Evolutionary conservation across 2,113 vertebrate species (phyloP), one percentile per base, ranked within the genome.

Genomic region (Athene noctua): DNA sequence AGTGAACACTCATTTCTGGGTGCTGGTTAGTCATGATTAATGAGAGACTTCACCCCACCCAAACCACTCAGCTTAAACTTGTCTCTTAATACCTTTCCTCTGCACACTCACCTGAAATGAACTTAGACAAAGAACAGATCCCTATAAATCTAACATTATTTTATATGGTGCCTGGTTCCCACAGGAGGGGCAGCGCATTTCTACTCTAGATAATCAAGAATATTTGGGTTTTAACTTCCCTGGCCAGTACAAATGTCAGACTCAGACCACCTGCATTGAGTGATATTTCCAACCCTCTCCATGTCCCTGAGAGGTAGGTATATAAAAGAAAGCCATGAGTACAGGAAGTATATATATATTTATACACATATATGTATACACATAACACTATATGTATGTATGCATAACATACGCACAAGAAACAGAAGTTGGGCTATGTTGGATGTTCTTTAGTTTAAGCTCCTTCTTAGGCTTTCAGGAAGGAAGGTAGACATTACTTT

Each of bases 271-370:
- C 13, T 67, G 5, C 30, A 57, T 40, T 63, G 2, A 65, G 15
- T 34, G 38, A 80, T 15, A 57, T 52, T 78, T 81, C 62, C 36
- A 79, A 22, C 5, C 15, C 1, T 2, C 8, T 90, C 21, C 7
- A 14, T 30, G 30, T 3, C 14, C 16, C 29, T 32, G 21, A 71
- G 15, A 74, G 5, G 8, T 36, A 13, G 6, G 10, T 38, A 11
- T 18, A 16, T 20, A n/a, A 81, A 85, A 61, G 19, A 46, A 4
- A 63, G 25, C 5, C 8, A 19, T 47, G 46, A 74, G 15, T 34
- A 36, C 36, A 26, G 6, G 15, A 51, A 19, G 3, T 62, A 5
- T 9, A 25, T 1, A 13, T 11, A 67, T 13, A 1, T 6, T 6
- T 40, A 54, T 32, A 46, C 4, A 16, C 8, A 23, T 61, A 55